Evolutionary conservation across 2,888 invertebrate species (phyloP).

Genomic region (Brachyopa scutellaris): DNA sequence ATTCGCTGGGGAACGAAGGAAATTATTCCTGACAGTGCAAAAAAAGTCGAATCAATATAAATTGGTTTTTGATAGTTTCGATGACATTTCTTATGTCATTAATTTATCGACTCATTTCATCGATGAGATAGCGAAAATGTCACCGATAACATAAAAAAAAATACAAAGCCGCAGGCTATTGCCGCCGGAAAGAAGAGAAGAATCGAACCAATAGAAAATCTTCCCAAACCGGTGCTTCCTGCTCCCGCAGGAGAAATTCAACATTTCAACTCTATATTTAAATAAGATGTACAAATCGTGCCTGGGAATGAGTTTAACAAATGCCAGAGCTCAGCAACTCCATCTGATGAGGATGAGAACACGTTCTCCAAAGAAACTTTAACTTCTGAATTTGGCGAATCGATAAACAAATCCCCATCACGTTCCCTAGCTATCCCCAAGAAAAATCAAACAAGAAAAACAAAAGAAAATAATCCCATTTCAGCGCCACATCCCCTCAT

Average conservation of each 20-base stretch:
- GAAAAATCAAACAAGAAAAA: conserved; percentile 17
- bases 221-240: not conserved
- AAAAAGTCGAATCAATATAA: too few species aligned
- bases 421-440: conserved; percentile 23
- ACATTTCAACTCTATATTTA: conserved; percentile 26
- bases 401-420: conserved; percentile 62
- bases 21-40: too few species aligned
- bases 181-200: too few species aligned
- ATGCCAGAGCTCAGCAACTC: not conserved
- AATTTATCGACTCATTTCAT: too few species aligned
- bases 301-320: conserved; percentile 4
- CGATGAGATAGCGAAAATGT: too few species aligned
- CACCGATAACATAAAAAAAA: not conserved
- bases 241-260: not conserved
- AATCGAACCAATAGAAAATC: not conserved
- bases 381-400: conserved; percentile 43
- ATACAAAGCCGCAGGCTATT: too few species aligned
- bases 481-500: conserved; percentile 11
- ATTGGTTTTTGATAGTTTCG: too few species aligned
- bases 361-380: not conserved
- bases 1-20: too few species aligned
- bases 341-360: not conserved
- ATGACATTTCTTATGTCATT: too few species aligned
- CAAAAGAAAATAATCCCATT: conserved; percentile 42
- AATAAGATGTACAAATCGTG: conserved; percentile 39